Conservation (phyloP, 2,888 invertebrate genomes). For the Oxytorus armatus region DNA sequence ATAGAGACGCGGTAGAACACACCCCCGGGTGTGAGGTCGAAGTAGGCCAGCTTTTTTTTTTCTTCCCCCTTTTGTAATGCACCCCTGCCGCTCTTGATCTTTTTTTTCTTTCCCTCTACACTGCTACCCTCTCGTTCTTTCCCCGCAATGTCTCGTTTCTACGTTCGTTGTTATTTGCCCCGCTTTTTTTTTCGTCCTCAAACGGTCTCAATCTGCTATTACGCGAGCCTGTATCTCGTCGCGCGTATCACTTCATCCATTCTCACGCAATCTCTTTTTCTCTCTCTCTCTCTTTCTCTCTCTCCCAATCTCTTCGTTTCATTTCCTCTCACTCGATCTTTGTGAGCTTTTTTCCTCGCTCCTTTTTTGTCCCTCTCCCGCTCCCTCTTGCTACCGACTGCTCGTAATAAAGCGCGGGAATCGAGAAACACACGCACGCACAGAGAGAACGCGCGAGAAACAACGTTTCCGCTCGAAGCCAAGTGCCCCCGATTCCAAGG, state of each 20-base stretch:
- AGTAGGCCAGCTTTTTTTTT: constrained; percentile 15
- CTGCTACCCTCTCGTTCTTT: constrained; percentile 19
- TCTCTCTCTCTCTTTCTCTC: constrained; percentile 32
- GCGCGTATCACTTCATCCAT: constrained; percentile 68
- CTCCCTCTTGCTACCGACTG: constrained; percentile 6
- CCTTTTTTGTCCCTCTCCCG: constrained; percentile 33
- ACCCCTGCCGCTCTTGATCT: constrained; percentile 4
- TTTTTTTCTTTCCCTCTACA: not conserved
- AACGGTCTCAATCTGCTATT: constrained; percentile 68
- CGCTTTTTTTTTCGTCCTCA: constrained; percentile 45
- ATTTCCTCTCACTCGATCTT: no score
- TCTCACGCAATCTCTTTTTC: constrained; percentile 59
- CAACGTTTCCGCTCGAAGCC: constrained; percentile 21
- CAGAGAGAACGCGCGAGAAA: not conserved
- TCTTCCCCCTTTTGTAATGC: not conserved
- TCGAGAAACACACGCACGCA: constrained; percentile 5
- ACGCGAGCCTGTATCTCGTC: constrained; percentile 62
- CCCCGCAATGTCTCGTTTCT: constrained; percentile 26
- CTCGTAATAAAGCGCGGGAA: not conserved
- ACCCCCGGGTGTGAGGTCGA: constrained; percentile 8
- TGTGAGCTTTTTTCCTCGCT: constrained; percentile 3
- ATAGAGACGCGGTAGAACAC: not conserved
- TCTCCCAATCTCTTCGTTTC: constrained; percentile 7
- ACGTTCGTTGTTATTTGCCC: constrained; percentile 37
- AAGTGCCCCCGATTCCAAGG: constrained; percentile 15